These are phyloP conservation scores for Sphecodes monilicornis DNA, from an alignment of 2,888 invertebrate species.

Conservation along the genomic window DNA sequence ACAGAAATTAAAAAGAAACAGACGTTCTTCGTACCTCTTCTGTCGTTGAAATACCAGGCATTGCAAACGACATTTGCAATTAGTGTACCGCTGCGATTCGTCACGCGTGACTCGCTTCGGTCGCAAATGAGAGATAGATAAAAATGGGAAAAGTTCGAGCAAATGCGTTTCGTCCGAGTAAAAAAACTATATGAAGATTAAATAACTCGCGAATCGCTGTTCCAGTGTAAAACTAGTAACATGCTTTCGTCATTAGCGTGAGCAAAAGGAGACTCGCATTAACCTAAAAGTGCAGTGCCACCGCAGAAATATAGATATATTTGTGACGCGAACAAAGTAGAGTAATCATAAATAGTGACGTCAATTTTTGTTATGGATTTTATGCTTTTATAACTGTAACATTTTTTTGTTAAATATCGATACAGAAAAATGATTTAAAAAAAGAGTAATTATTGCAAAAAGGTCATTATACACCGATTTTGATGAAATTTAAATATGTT, in stretches of 20 bases:
- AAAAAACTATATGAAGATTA: neutral
- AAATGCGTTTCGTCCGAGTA: neutral
- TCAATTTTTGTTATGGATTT: too few relatives aligned
- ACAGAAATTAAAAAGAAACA: constrained; percentile 15
- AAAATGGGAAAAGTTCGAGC: neutral
- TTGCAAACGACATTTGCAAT: neutral
- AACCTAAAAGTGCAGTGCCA: neutral
- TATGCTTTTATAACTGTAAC: too few relatives aligned
- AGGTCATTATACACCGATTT: too few relatives aligned
- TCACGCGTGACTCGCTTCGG: neutral
- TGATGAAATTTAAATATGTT: too few relatives aligned
- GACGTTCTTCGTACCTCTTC: neutral
- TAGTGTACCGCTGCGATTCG: neutral
- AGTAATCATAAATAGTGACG: too few relatives aligned
- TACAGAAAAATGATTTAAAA: too few relatives aligned
- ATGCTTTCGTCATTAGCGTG: neutral
- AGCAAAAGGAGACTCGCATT: neutral
- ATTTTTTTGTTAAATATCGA: too few relatives aligned
- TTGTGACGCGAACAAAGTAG: too few relatives aligned
- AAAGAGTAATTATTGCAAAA: too few relatives aligned
- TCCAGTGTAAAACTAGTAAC: neutral
- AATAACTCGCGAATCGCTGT: neutral
- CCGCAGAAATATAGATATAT: too few relatives aligned
- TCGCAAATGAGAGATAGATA: neutral
- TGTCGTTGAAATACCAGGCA: neutral